A percentile compares a stretch with the other conserved stretches of the same genome.
Evolutionary conservation across 2,888 invertebrate species (phyloP).

Genomic region (Deilephila porcellus): DNA sequence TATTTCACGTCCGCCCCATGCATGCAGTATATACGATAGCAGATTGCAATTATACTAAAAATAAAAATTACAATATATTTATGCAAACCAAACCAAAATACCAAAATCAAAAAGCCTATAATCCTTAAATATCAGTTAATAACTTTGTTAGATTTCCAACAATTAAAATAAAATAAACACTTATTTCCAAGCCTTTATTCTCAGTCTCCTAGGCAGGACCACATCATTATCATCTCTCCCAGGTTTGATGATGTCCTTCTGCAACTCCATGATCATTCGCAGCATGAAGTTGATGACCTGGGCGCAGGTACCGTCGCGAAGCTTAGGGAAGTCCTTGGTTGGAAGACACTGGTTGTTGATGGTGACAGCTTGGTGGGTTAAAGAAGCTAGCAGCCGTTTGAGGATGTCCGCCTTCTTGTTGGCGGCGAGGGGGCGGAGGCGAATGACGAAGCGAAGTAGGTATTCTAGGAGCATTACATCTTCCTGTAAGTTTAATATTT

Average conservation of each 20-base stretch:
- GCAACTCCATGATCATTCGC: constrained; percentile 77
- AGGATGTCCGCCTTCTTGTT: constrained; percentile 86
- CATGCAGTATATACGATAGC: no score
- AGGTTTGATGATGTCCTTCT: constrained; percentile 75
- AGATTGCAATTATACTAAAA: no score
- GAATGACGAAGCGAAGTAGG: constrained; percentile 87
- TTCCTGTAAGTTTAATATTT: constrained; percentile 76
- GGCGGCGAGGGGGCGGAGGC: constrained; percentile 86
- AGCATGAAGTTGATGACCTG: constrained; percentile 83
- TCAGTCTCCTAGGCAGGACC: constrained; percentile 64
- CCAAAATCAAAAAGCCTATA: no score
- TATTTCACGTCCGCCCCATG: no score
- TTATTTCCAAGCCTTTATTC: constrained; percentile 80
- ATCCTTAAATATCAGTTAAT: neutral
- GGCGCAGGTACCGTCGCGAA: constrained; percentile 84
- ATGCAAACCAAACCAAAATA: no score
- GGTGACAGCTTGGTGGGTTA: constrained; percentile 87
- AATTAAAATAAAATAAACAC: constrained; percentile 37
- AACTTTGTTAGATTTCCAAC: no score
- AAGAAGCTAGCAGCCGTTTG: constrained; percentile 86
- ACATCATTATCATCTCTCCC: constrained; percentile 73
- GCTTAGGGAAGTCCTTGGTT: constrained; percentile 74
- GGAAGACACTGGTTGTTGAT: constrained; percentile 68
- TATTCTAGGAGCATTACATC: constrained; percentile 89
- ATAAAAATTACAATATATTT: no score